Conservation (phyloP, 2,113 vertebrate species). For the Alosa alosa region DNA sequence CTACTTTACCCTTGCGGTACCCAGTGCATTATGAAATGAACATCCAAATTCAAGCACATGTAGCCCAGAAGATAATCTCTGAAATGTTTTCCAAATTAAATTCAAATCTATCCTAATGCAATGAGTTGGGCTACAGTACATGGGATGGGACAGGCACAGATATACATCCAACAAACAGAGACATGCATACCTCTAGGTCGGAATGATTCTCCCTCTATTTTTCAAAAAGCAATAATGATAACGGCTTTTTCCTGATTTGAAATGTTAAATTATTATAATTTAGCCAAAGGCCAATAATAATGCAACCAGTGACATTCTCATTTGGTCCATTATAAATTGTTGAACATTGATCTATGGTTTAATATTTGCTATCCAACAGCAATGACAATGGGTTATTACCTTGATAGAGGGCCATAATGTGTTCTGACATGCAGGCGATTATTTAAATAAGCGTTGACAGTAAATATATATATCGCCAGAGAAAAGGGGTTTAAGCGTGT, state of each 20-base stretch:
- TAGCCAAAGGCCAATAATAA: constrained; percentile 67
- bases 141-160: not conserved
- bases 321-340: constrained; percentile 71
- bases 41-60: constrained; percentile 1
- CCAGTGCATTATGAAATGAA: not conserved
- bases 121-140: not conserved
- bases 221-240: constrained; percentile 67
- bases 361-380: constrained; percentile 73
- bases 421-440: constrained; percentile 60
- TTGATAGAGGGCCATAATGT: constrained; percentile 68
- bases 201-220: constrained; percentile 55
- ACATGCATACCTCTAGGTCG: constrained; percentile 47
- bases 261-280: constrained; percentile 70
- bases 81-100: not conserved
- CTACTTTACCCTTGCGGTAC: not conserved
- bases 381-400: constrained; percentile 69
- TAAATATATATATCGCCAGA: constrained; percentile 59
- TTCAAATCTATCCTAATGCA: constrained; percentile 17
- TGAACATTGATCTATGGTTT: constrained; percentile 77
- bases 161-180: constrained; percentile 40
- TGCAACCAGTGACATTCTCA: constrained; percentile 67
- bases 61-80: not conserved
- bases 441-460: constrained; percentile 68
- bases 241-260: constrained; percentile 57
- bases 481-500: constrained; percentile 48